Conservation (phyloP, 64 coral and sea anemone species). For the Orbicella faveolata region DNA sequence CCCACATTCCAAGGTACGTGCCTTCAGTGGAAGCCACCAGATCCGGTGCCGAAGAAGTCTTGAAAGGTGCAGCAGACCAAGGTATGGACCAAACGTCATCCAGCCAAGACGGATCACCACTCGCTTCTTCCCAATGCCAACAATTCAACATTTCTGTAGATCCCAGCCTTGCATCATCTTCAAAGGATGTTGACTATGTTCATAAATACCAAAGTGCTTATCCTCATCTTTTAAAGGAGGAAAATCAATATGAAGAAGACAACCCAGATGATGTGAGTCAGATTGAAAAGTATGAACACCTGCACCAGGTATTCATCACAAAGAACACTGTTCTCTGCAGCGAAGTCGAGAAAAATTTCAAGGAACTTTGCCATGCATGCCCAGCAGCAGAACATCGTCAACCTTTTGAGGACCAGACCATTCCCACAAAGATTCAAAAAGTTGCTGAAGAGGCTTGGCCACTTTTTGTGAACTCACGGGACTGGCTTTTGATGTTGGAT, state of each 20-base stretch:
- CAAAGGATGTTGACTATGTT: not conserved
- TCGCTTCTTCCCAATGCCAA: not conserved
- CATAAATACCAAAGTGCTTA: not conserved
- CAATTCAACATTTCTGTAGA: not conserved
- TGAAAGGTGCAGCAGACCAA: not conserved
- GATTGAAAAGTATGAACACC: slow-evolving; percentile 60
- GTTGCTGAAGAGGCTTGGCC: slow-evolving; percentile 80
- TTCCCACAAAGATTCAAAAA: slow-evolving; percentile 59
- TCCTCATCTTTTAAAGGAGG: not conserved
- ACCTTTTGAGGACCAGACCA: slow-evolving; percentile 23
- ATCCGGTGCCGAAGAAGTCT: not conserved
- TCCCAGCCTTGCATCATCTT: not conserved
- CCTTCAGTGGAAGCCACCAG: not conserved
- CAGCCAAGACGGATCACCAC: not conserved
- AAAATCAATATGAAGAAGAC: not conserved
- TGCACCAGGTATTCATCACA: slow-evolving; percentile 94
- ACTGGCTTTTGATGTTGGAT: slow-evolving; percentile 90
- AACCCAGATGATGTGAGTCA: not conserved
- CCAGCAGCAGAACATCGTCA: slow-evolving; percentile 32
- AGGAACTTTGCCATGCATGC: slow-evolving; percentile 79
- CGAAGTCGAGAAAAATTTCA: slow-evolving; percentile 85
- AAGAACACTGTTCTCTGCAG: slow-evolving; percentile 45
- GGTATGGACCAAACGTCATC: not conserved
- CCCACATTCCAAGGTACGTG: slow-evolving; percentile 68
- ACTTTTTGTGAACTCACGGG: slow-evolving; percentile 86